Base-by-base conservation (phyloP, 2,888 invertebrate genomes). In the Amiota minor region DNA sequence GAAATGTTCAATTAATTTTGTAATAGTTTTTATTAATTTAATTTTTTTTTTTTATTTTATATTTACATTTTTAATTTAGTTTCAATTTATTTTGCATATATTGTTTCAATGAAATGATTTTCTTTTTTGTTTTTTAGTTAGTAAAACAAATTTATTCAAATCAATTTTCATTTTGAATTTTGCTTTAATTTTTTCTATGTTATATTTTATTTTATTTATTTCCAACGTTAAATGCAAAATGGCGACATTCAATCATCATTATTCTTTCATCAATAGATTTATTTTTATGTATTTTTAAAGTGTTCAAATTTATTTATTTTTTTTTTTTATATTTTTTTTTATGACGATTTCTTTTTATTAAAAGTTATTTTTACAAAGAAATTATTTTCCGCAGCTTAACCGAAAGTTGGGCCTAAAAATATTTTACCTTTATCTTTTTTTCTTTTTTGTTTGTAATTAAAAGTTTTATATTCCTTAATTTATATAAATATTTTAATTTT, bases 171-270 rank as follows among this genome's bases (percentile, higher is more conserved):
- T 74, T 56, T 77, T 16, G 47, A 9, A 59, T 71, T 23, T 53
- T n/a, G 3, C 71, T 75, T 75, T 70, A 65, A 62, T 73, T 53
- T 67, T 55, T 67, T 67, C 71, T 70, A 69, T 35, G 71, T 73
- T 65, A n/a, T n/a, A n/a, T 73, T 74, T 75, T 79, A 73, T 59
- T 62, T 67, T 74, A 72, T 76, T 73, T 69, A 73, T 73, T 62
- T 77, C 80, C 80, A 80, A 80, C 76, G 78, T 75, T 82, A 87
- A 87, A 87, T 87, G 88, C 88, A 88, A 89, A 88, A 88, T 88
- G 89, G 89, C 88, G 88, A 88, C 89, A 88, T 87, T 80, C 83
- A 77, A 75, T 59, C 79, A n/a, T n/a, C n/a, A n/a, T 79, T 76
- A 78, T 79, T 76, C 62, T 72, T 23, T 73, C 71, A 50, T 70